These are phyloP conservation scores for Hemibagrus wyckioides DNA, from an alignment of 2,113 vertebrate species.

Conservation along the genomic window DNA sequence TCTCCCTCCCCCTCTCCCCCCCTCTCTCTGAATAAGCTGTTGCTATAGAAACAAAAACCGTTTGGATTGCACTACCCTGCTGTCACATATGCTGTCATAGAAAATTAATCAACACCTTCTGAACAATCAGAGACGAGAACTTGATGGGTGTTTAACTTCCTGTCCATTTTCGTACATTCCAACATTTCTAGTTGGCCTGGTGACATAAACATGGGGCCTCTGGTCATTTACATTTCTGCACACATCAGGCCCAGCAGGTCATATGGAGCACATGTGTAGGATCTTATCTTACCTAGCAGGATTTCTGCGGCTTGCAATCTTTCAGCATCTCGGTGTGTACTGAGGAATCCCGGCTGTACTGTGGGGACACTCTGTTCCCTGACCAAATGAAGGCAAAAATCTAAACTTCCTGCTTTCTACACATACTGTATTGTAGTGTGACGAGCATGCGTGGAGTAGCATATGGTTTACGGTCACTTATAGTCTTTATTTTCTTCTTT, in stretches of 20 bases:
- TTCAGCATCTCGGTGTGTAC: not conserved
- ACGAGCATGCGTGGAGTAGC: not conserved
- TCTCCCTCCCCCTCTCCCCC: too few relatives aligned
- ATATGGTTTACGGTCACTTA: not conserved
- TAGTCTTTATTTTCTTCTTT: not conserved
- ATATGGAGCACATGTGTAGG: not conserved
- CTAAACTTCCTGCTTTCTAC: slow-evolving; percentile 5
- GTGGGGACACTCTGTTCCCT: slow-evolving; percentile 18
- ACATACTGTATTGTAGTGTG: not conserved
- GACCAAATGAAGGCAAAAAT: slow-evolving; percentile 12
- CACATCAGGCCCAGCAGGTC: not conserved
- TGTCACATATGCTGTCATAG: not conserved
- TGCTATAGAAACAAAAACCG: not conserved
- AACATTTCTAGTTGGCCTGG: not conserved
- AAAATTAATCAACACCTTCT: not conserved
- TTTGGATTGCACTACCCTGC: not conserved
- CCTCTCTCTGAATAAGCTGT: not conserved
- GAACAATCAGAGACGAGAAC: not conserved
- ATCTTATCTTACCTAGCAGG: slow-evolving; percentile 10
- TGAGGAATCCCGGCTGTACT: not conserved
- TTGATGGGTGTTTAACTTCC: not conserved
- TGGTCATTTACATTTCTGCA: slow-evolving; percentile 26
- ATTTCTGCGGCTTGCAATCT: slow-evolving; percentile 3
- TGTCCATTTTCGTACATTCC: not conserved
- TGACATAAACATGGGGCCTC: not conserved